These are phyloP conservation scores for Paracyclopina nana DNA, from an alignment of 1,140 invertebrate genomes.

Conservation along the genomic window DNA sequence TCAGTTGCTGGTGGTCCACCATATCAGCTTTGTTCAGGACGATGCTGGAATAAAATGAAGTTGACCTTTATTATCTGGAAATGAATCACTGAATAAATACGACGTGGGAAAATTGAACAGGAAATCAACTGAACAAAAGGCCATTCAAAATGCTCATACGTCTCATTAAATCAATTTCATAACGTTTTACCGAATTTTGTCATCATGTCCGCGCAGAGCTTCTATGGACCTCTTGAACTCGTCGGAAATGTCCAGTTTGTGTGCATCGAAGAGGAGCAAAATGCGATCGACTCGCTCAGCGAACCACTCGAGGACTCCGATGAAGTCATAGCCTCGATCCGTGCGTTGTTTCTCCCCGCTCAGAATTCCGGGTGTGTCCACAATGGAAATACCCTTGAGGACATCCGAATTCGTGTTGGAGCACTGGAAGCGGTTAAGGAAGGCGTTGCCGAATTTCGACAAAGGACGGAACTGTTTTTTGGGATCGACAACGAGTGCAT, in stretches of 20 bases:
- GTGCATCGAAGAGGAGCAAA: slow-evolving; percentile 91
- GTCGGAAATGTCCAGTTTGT: slow-evolving; percentile 97
- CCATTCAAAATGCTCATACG: too few species aligned
- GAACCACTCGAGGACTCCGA: slow-evolving; percentile 97
- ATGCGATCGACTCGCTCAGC: slow-evolving; percentile 94
- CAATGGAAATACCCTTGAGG: slow-evolving; percentile 75
- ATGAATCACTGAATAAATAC: too few species aligned
- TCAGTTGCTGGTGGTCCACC: slow-evolving; percentile 95
- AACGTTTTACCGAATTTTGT: slow-evolving; percentile 59
- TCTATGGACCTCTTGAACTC: slow-evolving; percentile 88
- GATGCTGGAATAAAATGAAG: slow-evolving; percentile 33
- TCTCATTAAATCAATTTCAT: too few species aligned
- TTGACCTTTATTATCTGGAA: neutral
- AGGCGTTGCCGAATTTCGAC: slow-evolving; percentile 93
- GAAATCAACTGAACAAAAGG: too few species aligned
- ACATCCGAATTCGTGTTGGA: slow-evolving; percentile 65
- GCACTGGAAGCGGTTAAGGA: slow-evolving; percentile 90
- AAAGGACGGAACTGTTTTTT: slow-evolving; percentile 87
- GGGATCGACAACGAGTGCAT: slow-evolving; percentile 90
- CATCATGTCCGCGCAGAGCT: slow-evolving; percentile 81
- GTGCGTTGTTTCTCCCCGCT: slow-evolving; percentile 87
- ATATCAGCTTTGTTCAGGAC: slow-evolving; percentile 92
- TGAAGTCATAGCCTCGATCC: slow-evolving; percentile 93
- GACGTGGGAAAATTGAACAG: too few species aligned
- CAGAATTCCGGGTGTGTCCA: slow-evolving; percentile 85